Base-by-base conservation (phyloP, 2,113 vertebrate species). In the Pampusana beccarii region DNA sequence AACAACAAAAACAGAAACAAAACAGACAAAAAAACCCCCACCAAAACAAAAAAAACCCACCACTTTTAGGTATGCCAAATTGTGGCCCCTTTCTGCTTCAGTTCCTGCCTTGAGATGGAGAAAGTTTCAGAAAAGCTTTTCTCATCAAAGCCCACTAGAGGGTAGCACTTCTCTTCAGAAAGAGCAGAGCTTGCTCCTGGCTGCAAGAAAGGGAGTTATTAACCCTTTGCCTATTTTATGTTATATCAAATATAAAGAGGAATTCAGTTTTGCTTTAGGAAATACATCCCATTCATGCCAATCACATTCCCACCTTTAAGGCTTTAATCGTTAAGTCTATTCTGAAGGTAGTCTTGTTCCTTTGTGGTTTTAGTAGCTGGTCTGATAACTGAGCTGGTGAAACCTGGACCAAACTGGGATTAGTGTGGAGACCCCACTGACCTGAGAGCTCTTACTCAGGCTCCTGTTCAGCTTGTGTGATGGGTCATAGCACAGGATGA, bases 91-190 rank as follows among this genome's bases (percentile, higher is more conserved):
- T 46, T 38, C 10, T 19, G 10, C 18, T 89, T n/a, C 2, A 1
- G 17, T 79, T 67, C 21, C 23, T 73, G 40, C 24, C 20, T 58
- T 13, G 42, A 70, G 28, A 2, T 14, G 34, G 29, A 44, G 1
- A 26, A 18, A 2, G 0, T 38, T 54, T 66, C 31, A 48, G 29
- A n/a, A 44, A 58, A 82, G 72, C 36, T 33, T 26, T 84, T 83
- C 53, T n/a, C 44, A n/a, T 29, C 3, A 18, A 65, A 28, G 34
- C 44, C 97, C 97, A 53, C 95, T 90, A 93, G 97, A 91, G 94
- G 97, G 97, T 86, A 96, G 95, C 91, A 88, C 88, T 48, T 91
- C 72, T 38, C 96, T 85, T 89, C 58, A 15, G n/a, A 73, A 92
- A 21, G 66, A 87, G 61, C 15, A 78, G 75, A 79, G 40, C 21